Conservation (phyloP, 23 tunicate genomes). For the Halocynthia roretzi region DNA sequence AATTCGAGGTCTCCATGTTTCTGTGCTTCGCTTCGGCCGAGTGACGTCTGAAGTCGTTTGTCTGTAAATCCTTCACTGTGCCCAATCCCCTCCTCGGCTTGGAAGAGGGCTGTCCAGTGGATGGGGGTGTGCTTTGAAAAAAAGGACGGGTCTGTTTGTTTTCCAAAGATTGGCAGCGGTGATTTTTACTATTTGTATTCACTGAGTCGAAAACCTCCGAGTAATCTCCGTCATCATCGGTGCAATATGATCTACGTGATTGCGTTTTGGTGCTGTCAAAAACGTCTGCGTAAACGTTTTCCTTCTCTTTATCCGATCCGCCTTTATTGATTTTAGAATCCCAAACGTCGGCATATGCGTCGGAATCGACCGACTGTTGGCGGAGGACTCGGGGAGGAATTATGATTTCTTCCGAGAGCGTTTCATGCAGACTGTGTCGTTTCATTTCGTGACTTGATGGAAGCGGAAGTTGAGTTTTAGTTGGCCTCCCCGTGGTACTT, state of each 20-base stretch:
- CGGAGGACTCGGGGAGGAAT: background rate
- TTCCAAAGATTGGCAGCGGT: background rate
- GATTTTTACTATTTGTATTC: background rate
- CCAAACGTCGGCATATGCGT: slow-evolving; percentile 7
- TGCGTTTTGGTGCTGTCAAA: background rate
- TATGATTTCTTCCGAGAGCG: background rate
- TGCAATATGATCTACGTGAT: background rate
- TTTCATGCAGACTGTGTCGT: slow-evolving; percentile 2
- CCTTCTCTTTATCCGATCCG: background rate
- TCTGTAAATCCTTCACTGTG: too few species aligned
- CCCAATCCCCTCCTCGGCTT: too few species aligned
- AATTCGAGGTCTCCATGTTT: too few species aligned
- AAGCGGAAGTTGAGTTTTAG: too few species aligned
- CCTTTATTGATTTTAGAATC: background rate
- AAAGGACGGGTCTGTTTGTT: background rate
- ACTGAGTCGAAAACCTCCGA: slow-evolving; percentile 7
- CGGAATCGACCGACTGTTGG: background rate
- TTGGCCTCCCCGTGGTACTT: too few species aligned
- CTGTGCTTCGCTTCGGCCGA: too few species aligned
- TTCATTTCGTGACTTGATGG: too few species aligned
- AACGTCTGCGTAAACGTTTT: slow-evolving; percentile 4
- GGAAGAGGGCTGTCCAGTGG: too few species aligned
- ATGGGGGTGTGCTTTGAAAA: too few species aligned
- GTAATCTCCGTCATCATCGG: slow-evolving; percentile 2
- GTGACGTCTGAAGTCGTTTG: too few species aligned